Evolutionary conservation across 2,113 vertebrate genomes (phyloP).

Genomic region (Vulpes ferrilata): DNA sequence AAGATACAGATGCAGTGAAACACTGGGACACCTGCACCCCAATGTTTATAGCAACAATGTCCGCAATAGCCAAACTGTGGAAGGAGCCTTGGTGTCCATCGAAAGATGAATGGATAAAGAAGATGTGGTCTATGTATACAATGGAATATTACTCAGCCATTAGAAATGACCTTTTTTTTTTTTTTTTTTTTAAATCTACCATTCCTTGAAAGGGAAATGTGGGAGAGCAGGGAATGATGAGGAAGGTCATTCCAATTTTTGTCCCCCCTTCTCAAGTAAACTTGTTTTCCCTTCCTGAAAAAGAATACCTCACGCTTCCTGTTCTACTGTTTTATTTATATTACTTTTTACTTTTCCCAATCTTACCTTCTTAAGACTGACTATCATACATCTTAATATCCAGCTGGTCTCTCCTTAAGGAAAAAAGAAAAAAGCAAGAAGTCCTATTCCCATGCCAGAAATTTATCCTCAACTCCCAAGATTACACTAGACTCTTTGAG

Average conservation of each 20-base stretch:
- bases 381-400: neutral
- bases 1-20: too few species aligned
- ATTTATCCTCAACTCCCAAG: constrained; percentile 21
- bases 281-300: neutral
- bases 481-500: neutral
- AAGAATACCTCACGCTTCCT: neutral
- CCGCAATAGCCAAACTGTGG: too few species aligned
- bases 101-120: too few species aligned
- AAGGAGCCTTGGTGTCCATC: too few species aligned
- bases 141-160: too few species aligned
- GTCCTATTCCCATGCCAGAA: neutral
- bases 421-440: neutral
- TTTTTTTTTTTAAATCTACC: neutral
- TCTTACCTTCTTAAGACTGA: neutral
- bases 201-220: neutral
- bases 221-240: neutral
- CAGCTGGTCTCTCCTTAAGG: neutral
- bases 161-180: neutral
- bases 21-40: too few species aligned
- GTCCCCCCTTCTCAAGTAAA: neutral
- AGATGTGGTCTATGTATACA: too few species aligned
- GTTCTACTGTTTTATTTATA: neutral
- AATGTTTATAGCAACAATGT: too few species aligned
- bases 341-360: neutral
- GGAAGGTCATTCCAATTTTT: neutral